phyloP scores from a whole-genome alignment of 2,888 invertebrate species.

The Clitarchus hookeri region DNA sequence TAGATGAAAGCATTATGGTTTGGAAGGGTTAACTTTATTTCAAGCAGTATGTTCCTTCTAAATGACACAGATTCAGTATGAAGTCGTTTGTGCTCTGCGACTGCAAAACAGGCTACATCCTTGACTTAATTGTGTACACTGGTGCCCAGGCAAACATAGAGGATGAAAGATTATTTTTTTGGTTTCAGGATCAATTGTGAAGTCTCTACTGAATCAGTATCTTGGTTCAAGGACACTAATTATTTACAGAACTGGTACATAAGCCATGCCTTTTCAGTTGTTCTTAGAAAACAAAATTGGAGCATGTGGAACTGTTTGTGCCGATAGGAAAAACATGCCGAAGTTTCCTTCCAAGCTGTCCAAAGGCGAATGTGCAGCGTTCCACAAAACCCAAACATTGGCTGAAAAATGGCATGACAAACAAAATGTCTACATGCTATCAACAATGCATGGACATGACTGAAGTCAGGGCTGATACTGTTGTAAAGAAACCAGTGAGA shows the following conservation, averaged over 20 bases:
- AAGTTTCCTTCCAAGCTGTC: neutral
- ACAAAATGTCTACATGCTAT: neutral
- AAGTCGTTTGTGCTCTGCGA: conserved; percentile 15
- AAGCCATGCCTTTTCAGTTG: neutral
- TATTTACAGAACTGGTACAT: neutral
- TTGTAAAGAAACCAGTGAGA: too few species aligned
- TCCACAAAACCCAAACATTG: neutral
- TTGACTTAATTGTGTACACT: neutral
- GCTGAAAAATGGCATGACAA: conserved; percentile 20
- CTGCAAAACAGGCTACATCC: neutral
- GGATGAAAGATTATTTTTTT: neutral
- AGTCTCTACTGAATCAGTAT: neutral
- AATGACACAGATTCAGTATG: conserved; percentile 2
- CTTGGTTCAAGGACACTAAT: neutral
- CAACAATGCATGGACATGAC: neutral
- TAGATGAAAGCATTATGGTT: too few species aligned
- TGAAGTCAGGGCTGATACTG: neutral
- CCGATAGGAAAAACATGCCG: too few species aligned
- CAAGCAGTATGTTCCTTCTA: too few species aligned
- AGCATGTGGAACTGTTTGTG: neutral
- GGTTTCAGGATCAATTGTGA: too few species aligned
- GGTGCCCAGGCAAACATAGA: neutral
- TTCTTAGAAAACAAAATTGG: neutral
- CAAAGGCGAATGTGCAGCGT: neutral
- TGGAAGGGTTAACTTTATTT: too few species aligned